Conservation (phyloP, 2,797 vertebrate genomes). For the Thripadectes ignobilis region DNA sequence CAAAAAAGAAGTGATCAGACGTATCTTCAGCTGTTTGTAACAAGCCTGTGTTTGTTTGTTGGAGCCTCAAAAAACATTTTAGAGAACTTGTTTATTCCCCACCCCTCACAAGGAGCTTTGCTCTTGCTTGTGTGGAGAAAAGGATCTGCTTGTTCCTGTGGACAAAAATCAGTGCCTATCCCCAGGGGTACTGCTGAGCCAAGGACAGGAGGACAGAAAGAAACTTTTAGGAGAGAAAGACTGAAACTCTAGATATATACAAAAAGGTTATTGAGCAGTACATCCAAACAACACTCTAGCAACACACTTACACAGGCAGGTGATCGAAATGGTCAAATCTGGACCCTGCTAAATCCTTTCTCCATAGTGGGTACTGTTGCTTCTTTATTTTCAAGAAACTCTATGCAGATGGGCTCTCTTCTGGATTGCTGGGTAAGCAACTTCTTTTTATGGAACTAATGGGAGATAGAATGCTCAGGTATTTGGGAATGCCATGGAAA, state of each 20-base stretch:
- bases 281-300: neutral
- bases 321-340: neutral
- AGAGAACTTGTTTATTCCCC: neutral
- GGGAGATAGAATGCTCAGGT: neutral
- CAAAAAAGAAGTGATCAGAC: neutral
- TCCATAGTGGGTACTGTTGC: neutral
- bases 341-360: neutral
- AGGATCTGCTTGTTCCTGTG: neutral
- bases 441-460: neutral
- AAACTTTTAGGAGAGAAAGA: neutral
- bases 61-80: neutral
- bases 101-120: rapidly evolving
- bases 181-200: neutral
- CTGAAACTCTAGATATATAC: neutral
- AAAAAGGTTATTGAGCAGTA: neutral
- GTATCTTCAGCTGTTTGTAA: neutral
- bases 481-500: constrained; percentile 32
- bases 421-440: neutral
- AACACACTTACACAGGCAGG: neutral
- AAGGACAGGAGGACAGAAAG: neutral
- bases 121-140: neutral
- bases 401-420: neutral
- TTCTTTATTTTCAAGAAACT: neutral
- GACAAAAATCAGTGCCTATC: neutral
- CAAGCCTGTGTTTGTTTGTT: neutral